phyloP scores from a whole-genome alignment of 2,797 vertebrate species.

The Potorous gilbertii region DNA sequence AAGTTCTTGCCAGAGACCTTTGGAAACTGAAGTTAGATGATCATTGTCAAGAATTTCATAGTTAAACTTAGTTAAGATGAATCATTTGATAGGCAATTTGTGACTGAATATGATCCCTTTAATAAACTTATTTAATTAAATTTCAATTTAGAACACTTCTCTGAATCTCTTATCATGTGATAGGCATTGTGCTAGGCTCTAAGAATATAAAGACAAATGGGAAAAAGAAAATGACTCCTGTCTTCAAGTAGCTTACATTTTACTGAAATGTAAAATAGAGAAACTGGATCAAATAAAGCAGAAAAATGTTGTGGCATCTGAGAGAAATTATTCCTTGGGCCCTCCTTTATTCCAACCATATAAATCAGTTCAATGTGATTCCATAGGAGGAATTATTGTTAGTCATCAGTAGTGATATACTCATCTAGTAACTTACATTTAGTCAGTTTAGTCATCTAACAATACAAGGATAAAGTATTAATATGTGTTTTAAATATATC shows the following conservation, averaged over 20 bases:
- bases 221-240: background rate
- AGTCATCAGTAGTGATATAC: background rate
- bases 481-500: background rate
- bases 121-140: background rate
- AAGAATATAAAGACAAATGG: background rate
- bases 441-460: background rate
- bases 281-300: conserved; percentile 18
- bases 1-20: conserved; percentile 30
- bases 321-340: background rate
- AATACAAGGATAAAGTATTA: background rate
- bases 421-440: background rate
- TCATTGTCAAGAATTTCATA: background rate
- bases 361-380: background rate
- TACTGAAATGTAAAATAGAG: background rate
- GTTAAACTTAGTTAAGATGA: conserved; percentile 36
- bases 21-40: conserved; percentile 1
- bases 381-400: background rate
- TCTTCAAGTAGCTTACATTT: background rate
- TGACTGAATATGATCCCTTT: conserved; percentile 14
- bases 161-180: background rate
- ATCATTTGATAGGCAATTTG: conserved; percentile 22
- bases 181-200: background rate
- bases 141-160: background rate
- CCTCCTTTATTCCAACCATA: background rate
- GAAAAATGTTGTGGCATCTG: background rate